Percentiles rank a stretch among this genome's conserved stretches.
Conservation (phyloP, 2,888 invertebrate genomes). For the Pheosia gnoma region DNA sequence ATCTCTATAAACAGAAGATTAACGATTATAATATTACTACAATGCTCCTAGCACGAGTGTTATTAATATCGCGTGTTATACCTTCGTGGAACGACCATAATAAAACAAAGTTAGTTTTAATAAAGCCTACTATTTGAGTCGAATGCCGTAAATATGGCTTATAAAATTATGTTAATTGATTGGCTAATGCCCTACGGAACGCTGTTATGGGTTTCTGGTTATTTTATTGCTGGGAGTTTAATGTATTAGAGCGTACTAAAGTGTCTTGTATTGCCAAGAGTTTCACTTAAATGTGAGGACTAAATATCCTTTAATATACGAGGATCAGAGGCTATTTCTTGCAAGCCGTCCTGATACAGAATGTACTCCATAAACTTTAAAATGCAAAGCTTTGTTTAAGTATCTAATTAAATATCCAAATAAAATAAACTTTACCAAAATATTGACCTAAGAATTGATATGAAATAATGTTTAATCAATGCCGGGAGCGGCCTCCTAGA, state of each 20-base stretch:
- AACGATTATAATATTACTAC: background rate
- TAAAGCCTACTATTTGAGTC: constrained; percentile 42
- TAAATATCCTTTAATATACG: background rate
- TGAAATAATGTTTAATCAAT: constrained; percentile 13
- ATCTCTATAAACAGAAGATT: background rate
- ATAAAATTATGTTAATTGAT: constrained; percentile 42
- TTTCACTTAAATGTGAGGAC: no score
- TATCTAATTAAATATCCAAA: background rate
- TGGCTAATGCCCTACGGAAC: constrained; percentile 31
- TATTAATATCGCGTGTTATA: constrained; percentile 50
- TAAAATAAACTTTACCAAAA: background rate
- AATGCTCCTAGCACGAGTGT: background rate
- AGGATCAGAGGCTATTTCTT: no score
- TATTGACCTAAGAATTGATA: constrained; percentile 16
- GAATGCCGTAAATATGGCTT: constrained; percentile 37
- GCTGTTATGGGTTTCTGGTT: constrained; percentile 19
- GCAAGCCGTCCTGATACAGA: no score
- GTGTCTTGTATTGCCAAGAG: background rate
- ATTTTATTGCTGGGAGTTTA: constrained; percentile 15
- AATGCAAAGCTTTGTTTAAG: no score
- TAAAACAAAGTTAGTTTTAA: constrained; percentile 49
- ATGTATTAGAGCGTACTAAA: background rate
- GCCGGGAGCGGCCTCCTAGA: constrained; percentile 21
- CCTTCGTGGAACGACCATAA: constrained; percentile 37
- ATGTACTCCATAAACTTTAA: no score